Base-by-base conservation (phyloP, 1,140 invertebrate genomes). In the Tribolium madens region DNA sequence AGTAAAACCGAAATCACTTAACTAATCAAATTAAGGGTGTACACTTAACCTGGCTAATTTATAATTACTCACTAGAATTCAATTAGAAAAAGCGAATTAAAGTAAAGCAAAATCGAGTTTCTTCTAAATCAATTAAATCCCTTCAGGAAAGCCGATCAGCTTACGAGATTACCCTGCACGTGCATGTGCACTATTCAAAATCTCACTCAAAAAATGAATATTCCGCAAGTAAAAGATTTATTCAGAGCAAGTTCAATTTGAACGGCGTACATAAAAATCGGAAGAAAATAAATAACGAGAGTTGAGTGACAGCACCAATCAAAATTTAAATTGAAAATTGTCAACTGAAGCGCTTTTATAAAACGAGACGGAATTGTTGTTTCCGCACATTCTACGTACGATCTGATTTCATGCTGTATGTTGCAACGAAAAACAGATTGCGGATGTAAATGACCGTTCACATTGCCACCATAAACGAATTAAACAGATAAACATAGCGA, bases 51-150 rank as follows among this genome's bases (percentile, higher is more conserved):
- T 14, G 26, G 17, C 69, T 72, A 72, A 72, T 72, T 72, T 72
- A 48, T 50, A 72, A 72, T 72, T 46, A 72, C 46, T 72, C 17
- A 26, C 70, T 26, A 46, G 47, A 72, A 72, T 72, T 72, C 50
- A 52, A 72, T 72, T 72, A 72, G 46, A 72, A 50, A 36, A 71
- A 71, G 26, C 47, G 42, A 52, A 72, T 72, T 72, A 72, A 72
- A 72, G 50, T 72, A 72, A 52, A 72, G 46, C 21, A 52, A 52
- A 72, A 26, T 64, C 57, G 31, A 26, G 57, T 33, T 64, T 14
- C 57, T 64, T 14, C 57, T 33, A 33, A 64, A 64, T 64, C 57
- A 64, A 64, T 64, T 64, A 64, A 33, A 64, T 64, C 57, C 36
- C 26, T 64, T 42, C 6, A 31, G 21, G 26, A 33, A 31, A 64